Evolutionary conservation across 2,797 vertebrate genomes (phyloP).

Genomic region (Mormyrus hasselquistii): DNA sequence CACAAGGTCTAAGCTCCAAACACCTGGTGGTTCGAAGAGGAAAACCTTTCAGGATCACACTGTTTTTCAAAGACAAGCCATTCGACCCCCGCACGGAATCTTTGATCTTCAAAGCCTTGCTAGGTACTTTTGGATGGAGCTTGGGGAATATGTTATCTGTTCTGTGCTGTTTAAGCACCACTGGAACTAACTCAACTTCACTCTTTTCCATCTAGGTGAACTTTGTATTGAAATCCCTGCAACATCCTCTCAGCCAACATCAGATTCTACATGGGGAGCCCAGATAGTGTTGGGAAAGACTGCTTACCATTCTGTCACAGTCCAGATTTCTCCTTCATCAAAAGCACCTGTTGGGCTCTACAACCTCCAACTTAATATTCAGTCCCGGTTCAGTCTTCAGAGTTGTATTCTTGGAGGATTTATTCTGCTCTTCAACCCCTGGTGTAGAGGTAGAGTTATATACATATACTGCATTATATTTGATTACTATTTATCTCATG

Average conservation of each 20-base stretch:
- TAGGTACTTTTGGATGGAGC: constrained; percentile 44
- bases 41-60: constrained; percentile 46
- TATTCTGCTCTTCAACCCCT: constrained; percentile 63
- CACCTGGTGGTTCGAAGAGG: constrained; percentile 63
- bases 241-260: constrained; percentile 26
- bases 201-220: constrained; percentile 38
- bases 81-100: constrained; percentile 45
- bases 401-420: constrained; percentile 35
- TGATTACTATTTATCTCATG: background rate
- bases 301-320: constrained; percentile 27
- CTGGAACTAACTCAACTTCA: background rate
- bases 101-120: constrained; percentile 44
- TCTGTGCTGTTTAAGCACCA: background rate
- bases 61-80: constrained; percentile 41
- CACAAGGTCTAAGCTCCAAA: constrained; percentile 47
- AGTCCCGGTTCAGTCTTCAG: background rate
- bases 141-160: background rate
- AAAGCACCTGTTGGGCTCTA: constrained; percentile 55
- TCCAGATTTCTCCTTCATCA: constrained; percentile 50
- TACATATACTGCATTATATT: background rate
- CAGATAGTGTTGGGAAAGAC: constrained; percentile 26
- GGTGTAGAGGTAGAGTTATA: constrained; percentile 55
- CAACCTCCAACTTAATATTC: constrained; percentile 40
- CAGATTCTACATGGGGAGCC: constrained; percentile 47
- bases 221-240: constrained; percentile 45